A percentile compares a stretch with the other conserved stretches of the same genome.
Evolutionary conservation across 1,140 invertebrate genomes (phyloP).

Genomic region (Gonioctena quinquepunctata): DNA sequence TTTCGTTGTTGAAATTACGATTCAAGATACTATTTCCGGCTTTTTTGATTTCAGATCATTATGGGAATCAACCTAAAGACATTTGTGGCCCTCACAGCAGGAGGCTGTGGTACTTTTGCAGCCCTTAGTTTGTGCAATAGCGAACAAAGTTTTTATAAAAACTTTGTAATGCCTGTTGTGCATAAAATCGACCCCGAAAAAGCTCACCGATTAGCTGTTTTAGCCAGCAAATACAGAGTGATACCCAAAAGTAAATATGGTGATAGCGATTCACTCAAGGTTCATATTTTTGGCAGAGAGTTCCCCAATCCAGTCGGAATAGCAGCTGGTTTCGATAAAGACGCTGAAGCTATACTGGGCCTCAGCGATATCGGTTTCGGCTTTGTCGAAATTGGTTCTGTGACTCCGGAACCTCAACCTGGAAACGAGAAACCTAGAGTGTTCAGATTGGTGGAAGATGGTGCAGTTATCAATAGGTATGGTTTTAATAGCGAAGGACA

Average conservation of each 20-base stretch:
- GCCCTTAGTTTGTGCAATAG: constrained; percentile 66
- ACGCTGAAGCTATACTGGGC: constrained; percentile 87
- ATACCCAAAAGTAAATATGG: constrained; percentile 62
- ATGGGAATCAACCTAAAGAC: too few species aligned
- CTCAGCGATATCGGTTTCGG: constrained; percentile 88
- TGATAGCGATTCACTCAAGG: constrained; percentile 69
- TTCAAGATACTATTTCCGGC: too few species aligned
- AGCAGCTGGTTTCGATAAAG: constrained; percentile 98
- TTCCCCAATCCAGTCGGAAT: constrained; percentile 92
- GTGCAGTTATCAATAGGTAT: constrained; percentile 91
- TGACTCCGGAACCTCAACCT: constrained; percentile 89
- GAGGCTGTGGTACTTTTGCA: constrained; percentile 56
- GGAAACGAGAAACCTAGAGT: constrained; percentile 93
- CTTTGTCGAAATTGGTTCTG: constrained; percentile 95
- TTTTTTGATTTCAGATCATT: too few species aligned
- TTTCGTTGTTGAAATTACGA: too few species aligned
- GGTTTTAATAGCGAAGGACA: constrained; percentile 98
- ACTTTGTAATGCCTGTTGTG: constrained; percentile 71
- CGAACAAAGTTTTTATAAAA: constrained; percentile 78
- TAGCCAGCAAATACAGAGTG: constrained; percentile 75
- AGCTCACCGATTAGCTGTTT: constrained; percentile 79
- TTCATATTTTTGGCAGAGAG: constrained; percentile 71
- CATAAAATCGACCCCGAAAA: constrained; percentile 74
- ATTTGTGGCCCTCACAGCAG: too few species aligned
- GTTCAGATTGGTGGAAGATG: constrained; percentile 83